phyloP scores from a whole-genome alignment of 2,797 vertebrate species.

The Poeciliopsis turneri region DNA sequence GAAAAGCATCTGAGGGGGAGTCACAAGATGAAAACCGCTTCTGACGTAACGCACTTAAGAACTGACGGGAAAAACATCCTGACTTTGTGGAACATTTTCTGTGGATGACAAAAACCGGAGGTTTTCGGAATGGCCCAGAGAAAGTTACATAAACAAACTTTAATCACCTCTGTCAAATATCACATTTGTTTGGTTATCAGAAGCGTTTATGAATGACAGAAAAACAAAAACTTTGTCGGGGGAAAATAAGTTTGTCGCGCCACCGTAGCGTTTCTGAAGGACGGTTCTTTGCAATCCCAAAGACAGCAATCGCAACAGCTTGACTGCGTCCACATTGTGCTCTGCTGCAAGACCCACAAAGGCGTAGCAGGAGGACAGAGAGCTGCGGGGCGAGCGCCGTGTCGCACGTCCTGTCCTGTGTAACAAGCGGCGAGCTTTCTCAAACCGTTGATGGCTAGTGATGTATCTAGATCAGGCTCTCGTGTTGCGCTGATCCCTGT shows the following conservation, averaged over 20 bases:
- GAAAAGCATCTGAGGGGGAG: neutral
- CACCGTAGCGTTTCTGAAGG: neutral
- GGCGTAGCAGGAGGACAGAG: neutral
- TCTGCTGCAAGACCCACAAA: slow-evolving; percentile 16
- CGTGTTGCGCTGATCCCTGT: slow-evolving; percentile 65
- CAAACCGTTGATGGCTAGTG: slow-evolving; percentile 68
- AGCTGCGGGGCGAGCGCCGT: slow-evolving; percentile 48
- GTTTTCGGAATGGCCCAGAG: too few relatives aligned
- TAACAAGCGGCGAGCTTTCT: slow-evolving; percentile 59
- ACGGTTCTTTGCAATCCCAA: neutral
- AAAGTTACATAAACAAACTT: too few relatives aligned
- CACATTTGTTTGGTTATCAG: neutral
- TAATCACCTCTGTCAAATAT: neutral
- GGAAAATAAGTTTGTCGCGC: neutral
- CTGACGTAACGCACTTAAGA: neutral
- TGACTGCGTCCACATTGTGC: slow-evolving; percentile 34
- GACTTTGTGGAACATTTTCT: neutral
- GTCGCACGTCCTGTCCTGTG: slow-evolving; percentile 52
- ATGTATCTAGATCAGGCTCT: slow-evolving; percentile 76
- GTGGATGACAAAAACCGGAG: too few relatives aligned
- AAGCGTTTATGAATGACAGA: neutral
- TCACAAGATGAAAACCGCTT: neutral
- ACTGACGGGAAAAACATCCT: neutral
- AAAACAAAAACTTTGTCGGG: neutral
- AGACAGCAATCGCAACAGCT: slow-evolving; percentile 19